Evolutionary conservation across 2,113 vertebrate species (phyloP), one percentile per base, ranked within the genome.

Genomic region (Etheostoma spectabile): DNA sequence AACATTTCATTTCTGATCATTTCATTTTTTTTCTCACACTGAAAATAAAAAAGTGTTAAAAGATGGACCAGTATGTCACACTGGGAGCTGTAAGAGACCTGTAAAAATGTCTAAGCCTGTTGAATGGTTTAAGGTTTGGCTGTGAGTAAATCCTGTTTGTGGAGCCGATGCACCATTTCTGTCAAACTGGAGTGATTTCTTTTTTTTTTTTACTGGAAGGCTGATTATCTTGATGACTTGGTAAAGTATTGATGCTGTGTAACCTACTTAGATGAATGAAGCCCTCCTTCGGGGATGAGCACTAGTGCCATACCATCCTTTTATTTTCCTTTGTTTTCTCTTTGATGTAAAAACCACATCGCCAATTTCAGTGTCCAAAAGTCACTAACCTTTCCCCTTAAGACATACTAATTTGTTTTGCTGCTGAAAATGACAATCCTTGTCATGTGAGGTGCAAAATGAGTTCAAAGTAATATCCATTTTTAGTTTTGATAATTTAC

Each of bases 401-500:
- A 88, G 86, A 89, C 75, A 72, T 89, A 86, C 85, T 85, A 77
- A 86, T 89, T 90, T 88, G 77, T 93, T 94, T 93, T 95, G 94
- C 93, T 95, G 93, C 94, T 95, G 93, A 93, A 90, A 92, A 92
- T 94, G 95, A 95, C 94, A 95, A 95, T 95, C 94, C 80, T 90
- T 94, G 91, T 94, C 94, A 95, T 94, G 85, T 91, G 89, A 83
- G 90, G 94, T 95, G 94, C 93, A 95, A 93, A 92, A 93, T 93
- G 48, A 92, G 88, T 92, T 93, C 81, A 84, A 90, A 90, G 88
- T 92, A 94, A 94, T 94, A 89, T 91, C 53, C 51, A 83, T 90
- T 93, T 94, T 95, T 94, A 93, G 92, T 95, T 96, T 95, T 95
- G 94, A 95, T 95, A 95, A 95, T 95, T 94, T 93, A 94, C 94